Evolutionary conservation across 2,888 invertebrate genomes (phyloP).

Genomic region (Dorcus parallelipipedus): DNA sequence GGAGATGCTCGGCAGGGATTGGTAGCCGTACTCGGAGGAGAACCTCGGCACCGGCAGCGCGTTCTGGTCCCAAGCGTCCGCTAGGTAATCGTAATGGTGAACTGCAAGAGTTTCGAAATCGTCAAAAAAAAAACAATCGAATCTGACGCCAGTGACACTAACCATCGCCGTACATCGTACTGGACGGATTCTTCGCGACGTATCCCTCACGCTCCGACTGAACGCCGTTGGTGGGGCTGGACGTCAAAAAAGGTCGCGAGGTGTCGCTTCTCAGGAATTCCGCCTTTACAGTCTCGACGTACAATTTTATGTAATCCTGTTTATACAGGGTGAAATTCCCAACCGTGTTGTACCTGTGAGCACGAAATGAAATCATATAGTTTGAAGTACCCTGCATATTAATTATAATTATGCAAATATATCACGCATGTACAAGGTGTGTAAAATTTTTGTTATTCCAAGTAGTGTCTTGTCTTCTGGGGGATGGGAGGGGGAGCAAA

Average conservation of each 20-base stretch:
- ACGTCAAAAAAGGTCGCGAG: slow-evolving; percentile 69
- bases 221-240: slow-evolving; percentile 89
- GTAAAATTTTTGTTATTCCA: too few species aligned
- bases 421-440: too few species aligned
- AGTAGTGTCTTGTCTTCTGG: too few species aligned
- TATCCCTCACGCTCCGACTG: slow-evolving; percentile 72
- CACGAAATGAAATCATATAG: too few species aligned
- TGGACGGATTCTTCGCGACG: slow-evolving; percentile 74
- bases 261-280: slow-evolving; percentile 62
- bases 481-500: too few species aligned
- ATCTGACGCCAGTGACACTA: slow-evolving; percentile 27
- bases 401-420: too few species aligned
- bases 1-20: slow-evolving; percentile 76
- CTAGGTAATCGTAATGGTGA: slow-evolving; percentile 85
- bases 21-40: slow-evolving; percentile 94
- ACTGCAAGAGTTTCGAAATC: slow-evolving; percentile 50
- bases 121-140: too few species aligned
- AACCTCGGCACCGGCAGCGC: slow-evolving; percentile 82
- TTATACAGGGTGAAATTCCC: slow-evolving; percentile 44
- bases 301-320: slow-evolving; percentile 77
- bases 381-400: too few species aligned
- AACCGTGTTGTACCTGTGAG: slow-evolving; percentile 45
- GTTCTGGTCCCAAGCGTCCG: slow-evolving; percentile 76
- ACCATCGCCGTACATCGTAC: slow-evolving; percentile 82
- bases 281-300: slow-evolving; percentile 70